Evolutionary conservation across 2,888 invertebrate genomes (phyloP).

Genomic region (Epinotia demarniana): DNA sequence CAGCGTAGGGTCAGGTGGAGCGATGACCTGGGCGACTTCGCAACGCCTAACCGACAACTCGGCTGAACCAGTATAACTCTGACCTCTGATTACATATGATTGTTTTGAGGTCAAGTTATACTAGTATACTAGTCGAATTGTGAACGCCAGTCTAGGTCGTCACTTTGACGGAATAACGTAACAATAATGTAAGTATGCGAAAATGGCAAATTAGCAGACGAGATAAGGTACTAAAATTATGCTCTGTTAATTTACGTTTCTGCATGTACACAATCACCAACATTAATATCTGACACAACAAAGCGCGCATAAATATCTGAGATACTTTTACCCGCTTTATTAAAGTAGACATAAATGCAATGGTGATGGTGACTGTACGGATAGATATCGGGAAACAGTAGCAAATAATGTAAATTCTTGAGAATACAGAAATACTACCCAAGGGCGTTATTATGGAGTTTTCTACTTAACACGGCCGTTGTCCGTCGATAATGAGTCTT

Average conservation of each 20-base stretch:
- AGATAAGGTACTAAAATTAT: background rate
- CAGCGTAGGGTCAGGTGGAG: conserved; percentile 35
- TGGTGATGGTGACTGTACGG: too few species aligned
- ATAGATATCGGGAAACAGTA: background rate
- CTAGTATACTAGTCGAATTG: background rate
- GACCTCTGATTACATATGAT: background rate
- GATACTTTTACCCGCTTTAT: too few species aligned
- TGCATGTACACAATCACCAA: too few species aligned
- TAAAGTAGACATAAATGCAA: too few species aligned
- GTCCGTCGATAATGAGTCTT: conserved; percentile 12
- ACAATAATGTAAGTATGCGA: background rate
- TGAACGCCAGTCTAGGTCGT: background rate
- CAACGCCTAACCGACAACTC: background rate
- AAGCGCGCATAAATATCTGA: too few species aligned
- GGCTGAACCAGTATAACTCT: background rate
- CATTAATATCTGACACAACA: too few species aligned
- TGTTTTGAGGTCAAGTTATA: background rate
- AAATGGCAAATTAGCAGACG: background rate
- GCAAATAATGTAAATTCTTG: background rate
- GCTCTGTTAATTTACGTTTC: background rate
- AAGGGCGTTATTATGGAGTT: background rate
- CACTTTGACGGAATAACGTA: background rate
- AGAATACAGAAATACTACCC: background rate
- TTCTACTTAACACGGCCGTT: background rate
- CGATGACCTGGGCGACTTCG: conserved; percentile 7